Evolutionary conservation across 2,888 invertebrate genomes (phyloP).

Genomic region (Pristionchus entomophagus): DNA sequence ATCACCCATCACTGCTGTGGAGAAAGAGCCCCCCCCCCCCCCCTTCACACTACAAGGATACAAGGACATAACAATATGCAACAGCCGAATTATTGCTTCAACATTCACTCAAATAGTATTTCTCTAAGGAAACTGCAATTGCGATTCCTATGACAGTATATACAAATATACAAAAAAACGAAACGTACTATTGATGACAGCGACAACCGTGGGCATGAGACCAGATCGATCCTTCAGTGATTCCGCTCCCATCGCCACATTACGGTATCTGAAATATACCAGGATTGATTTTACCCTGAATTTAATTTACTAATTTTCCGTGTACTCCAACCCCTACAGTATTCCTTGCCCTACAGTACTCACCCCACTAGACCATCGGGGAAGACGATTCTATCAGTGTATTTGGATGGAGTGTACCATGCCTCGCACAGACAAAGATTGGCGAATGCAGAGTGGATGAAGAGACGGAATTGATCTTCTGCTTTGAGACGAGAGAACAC

Average conservation of each 20-base stretch:
- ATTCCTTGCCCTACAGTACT: conserved; percentile 9
- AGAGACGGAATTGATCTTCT: conserved; percentile 65
- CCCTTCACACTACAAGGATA: too few species aligned
- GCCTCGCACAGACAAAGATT: conserved; percentile 74
- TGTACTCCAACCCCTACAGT: background rate
- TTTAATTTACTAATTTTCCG: background rate
- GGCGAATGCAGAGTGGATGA: conserved; percentile 72
- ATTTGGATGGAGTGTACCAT: conserved; percentile 74
- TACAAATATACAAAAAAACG: background rate
- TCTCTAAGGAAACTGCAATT: too few species aligned
- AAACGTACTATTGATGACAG: conserved; percentile 69
- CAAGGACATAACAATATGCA: too few species aligned
- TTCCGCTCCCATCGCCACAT: conserved; percentile 64
- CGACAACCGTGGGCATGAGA: conserved; percentile 74
- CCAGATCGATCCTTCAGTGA: conserved; percentile 66
- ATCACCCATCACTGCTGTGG: too few species aligned
- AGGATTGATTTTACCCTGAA: too few species aligned
- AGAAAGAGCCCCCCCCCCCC: too few species aligned
- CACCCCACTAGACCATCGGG: conserved; percentile 73
- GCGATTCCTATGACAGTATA: too few species aligned
- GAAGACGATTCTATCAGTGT: conserved; percentile 73
- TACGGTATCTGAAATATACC: conserved; percentile 66
- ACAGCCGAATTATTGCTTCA: too few species aligned
- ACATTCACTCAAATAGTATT: too few species aligned
- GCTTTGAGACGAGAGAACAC: conserved; percentile 58